phyloP scores from a whole-genome alignment of 2,888 invertebrate species.

The Tachina fera region DNA sequence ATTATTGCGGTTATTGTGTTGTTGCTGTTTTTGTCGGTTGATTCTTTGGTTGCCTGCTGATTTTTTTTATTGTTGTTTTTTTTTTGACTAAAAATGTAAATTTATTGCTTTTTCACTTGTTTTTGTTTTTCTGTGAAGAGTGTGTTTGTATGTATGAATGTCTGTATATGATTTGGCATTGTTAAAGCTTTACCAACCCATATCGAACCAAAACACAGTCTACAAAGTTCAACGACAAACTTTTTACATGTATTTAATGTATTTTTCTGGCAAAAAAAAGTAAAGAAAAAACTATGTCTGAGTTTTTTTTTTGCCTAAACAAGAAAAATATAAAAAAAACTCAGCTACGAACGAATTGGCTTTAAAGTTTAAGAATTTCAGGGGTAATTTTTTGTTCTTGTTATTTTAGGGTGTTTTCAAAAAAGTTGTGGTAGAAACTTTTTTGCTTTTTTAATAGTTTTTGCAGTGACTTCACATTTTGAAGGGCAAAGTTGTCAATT shows the following conservation, averaged over 20 bases:
- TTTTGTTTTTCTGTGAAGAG: not conserved
- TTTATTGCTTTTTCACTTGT: conserved; percentile 54
- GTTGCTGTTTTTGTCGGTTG: conserved; percentile 39
- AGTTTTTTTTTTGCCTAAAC: not conserved
- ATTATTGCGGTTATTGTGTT: conserved; percentile 64
- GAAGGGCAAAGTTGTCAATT: conserved; percentile 65
- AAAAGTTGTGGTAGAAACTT: conserved; percentile 28
- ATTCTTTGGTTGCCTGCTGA: conserved; percentile 51
- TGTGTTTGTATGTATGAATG: not conserved
- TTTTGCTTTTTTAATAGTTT: not conserved
- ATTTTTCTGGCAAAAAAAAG: conserved; percentile 20
- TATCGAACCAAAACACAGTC: conserved; percentile 60
- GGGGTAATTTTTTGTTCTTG: conserved; percentile 14
- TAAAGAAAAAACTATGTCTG: conserved; percentile 43
- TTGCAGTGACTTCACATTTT: conserved; percentile 34
- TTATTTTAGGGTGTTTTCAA: conserved; percentile 42
- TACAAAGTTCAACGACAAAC: conserved; percentile 70
- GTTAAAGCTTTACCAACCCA: conserved; percentile 43
- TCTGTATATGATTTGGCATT: not conserved
- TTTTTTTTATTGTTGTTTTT: conserved; percentile 45
- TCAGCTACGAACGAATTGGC: conserved; percentile 15
- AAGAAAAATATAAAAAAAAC: conserved; percentile 16
- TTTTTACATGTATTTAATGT: conserved; percentile 68
- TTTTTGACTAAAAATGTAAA: conserved; percentile 53
- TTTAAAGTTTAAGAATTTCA: conserved; percentile 41